Evolutionary conservation across 2,888 invertebrate species (phyloP).

Genomic region (Drosophila bunnanda): DNA sequence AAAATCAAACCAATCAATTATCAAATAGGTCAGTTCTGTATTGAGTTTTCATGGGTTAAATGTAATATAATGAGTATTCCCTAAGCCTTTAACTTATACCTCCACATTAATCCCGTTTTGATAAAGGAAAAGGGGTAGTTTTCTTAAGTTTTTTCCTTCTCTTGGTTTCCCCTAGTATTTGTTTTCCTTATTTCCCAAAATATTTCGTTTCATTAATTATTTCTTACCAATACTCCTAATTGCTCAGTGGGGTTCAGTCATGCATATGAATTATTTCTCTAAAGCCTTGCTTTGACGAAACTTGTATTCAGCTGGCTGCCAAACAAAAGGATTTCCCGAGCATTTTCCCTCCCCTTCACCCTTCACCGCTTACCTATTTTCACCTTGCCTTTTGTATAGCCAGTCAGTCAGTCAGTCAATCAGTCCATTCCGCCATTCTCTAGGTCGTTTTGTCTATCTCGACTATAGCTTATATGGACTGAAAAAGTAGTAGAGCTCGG

Average conservation of each 20-base stretch:
- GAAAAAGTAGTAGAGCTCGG: constrained; percentile 8
- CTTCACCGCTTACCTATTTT: constrained; percentile 15
- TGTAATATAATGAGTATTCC: no score
- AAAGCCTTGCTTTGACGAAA: constrained; percentile 24
- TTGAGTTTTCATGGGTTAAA: neutral
- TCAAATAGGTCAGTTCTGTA: constrained; percentile 16
- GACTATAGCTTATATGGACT: constrained; percentile 15
- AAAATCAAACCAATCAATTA: constrained; percentile 23
- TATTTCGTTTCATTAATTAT: constrained; percentile 13
- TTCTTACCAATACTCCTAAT: constrained; percentile 14
- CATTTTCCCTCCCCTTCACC: neutral
- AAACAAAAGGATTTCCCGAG: constrained; percentile 31
- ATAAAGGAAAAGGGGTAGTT: neutral
- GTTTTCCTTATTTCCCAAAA: neutral
- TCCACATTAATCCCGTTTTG: neutral
- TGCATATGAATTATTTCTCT: constrained; percentile 30
- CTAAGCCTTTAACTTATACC: neutral
- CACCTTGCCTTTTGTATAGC: constrained; percentile 22
- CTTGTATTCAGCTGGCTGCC: constrained; percentile 22
- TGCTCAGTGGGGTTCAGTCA: constrained; percentile 34
- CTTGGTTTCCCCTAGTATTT: neutral
- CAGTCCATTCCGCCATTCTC: constrained; percentile 35
- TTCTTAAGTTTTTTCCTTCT: neutral
- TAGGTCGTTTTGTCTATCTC: constrained; percentile 39
- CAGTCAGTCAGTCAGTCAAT: constrained; percentile 29